Evolutionary conservation across 2,797 vertebrate species (phyloP).

Genomic region (Macroramphosus scolopax): DNA sequence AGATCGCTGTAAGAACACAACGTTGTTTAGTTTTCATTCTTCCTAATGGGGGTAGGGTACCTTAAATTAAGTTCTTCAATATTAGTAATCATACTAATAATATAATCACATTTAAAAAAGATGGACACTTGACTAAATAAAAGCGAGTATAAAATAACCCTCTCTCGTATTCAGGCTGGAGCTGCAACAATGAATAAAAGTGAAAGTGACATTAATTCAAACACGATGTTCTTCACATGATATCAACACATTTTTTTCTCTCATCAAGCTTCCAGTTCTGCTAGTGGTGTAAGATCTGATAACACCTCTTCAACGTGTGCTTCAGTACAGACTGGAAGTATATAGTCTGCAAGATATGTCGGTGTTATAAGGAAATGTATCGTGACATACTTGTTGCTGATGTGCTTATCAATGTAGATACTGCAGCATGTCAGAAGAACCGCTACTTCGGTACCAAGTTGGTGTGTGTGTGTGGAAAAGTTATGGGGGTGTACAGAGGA

Average conservation of each 20-base stretch:
- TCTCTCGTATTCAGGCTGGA: neutral
- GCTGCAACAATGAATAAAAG: neutral
- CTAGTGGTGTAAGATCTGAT: neutral
- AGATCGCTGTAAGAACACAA: constrained; percentile 82
- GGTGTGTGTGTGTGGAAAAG: too few species aligned
- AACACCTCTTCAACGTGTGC: neutral
- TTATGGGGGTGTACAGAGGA: too few species aligned
- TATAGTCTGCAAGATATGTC: neutral
- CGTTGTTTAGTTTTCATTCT: neutral
- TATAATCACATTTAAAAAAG: too few species aligned
- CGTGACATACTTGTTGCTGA: too few species aligned
- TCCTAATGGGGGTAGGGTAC: neutral
- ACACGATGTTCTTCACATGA: neutral
- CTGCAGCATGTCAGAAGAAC: too few species aligned
- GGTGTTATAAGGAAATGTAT: too few species aligned
- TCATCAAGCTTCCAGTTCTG: constrained; percentile 1
- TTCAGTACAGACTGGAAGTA: constrained; percentile 1
- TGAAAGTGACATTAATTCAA: neutral
- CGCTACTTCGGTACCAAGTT: too few species aligned
- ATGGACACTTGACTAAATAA: too few species aligned
- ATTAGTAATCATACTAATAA: too few species aligned
- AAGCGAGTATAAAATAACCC: neutral
- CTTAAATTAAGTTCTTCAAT: too few species aligned
- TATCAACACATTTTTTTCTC: neutral
- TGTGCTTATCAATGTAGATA: too few species aligned